These are phyloP conservation scores for Hyaena hyaena DNA, from an alignment of 2,113 vertebrate species.

Conservation along the genomic window DNA sequence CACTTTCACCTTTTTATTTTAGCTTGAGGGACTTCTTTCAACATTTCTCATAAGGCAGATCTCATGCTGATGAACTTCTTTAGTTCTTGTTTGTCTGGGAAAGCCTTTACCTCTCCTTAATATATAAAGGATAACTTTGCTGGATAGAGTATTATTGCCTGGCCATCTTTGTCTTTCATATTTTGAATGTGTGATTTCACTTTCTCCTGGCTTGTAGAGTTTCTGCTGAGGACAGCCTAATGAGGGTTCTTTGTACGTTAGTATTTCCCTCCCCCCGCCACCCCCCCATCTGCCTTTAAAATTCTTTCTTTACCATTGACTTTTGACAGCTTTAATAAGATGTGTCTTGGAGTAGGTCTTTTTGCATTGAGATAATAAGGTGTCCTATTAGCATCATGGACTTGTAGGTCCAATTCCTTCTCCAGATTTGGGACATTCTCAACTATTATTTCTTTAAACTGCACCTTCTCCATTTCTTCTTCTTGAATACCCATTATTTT, in stretches of 20 bases:
- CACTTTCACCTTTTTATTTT: background rate
- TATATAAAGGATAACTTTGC: background rate
- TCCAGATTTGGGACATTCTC: background rate
- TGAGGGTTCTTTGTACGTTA: background rate
- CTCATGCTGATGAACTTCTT: background rate
- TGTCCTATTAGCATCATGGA: background rate
- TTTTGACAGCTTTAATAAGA: background rate
- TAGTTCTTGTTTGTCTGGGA: background rate
- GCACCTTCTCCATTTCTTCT: too few species aligned
- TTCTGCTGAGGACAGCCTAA: background rate
- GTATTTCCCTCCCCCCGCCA: background rate
- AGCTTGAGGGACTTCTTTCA: background rate
- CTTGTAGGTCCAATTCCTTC: background rate
- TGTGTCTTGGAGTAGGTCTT: background rate
- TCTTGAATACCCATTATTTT: background rate
- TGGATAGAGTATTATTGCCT: background rate
- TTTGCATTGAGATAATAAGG: background rate
- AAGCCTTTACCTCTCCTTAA: background rate
- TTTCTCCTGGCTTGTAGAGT: background rate
- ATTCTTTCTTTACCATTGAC: background rate
- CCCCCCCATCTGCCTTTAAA: too few species aligned
- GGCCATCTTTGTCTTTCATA: background rate
- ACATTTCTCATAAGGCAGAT: background rate
- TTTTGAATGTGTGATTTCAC: background rate
- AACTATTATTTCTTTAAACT: background rate